Conservation (phyloP, 2,113 vertebrate species). For the Esox niger region DNA sequence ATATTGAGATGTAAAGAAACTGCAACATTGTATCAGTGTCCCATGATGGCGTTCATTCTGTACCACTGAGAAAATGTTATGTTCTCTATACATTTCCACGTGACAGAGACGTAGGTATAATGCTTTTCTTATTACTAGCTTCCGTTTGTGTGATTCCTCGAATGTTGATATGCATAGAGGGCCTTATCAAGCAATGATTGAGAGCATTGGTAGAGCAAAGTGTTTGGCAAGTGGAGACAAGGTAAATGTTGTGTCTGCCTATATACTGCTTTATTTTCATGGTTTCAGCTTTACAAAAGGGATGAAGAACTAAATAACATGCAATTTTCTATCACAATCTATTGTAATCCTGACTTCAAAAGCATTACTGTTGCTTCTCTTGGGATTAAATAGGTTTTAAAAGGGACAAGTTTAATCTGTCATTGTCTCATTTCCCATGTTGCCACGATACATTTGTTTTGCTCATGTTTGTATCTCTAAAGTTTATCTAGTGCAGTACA, state of each 20-base stretch:
- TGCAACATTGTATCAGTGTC: too few species aligned
- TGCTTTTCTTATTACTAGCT: too few species aligned
- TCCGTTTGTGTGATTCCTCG: not conserved
- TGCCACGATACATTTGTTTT: not conserved
- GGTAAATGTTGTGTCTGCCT: not conserved
- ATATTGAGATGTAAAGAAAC: too few species aligned
- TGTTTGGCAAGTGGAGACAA: not conserved
- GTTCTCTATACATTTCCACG: too few species aligned
- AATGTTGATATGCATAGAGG: not conserved
- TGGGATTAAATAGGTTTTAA: conserved; percentile 20
- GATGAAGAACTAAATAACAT: not conserved
- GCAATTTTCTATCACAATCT: not conserved
- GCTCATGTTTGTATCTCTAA: not conserved
- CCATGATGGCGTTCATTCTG: too few species aligned
- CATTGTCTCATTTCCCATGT: conserved; percentile 2
- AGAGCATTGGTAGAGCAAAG: not conserved
- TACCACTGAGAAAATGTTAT: too few species aligned
- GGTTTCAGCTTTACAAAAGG: not conserved
- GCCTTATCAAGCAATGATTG: not conserved
- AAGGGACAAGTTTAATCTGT: conserved; percentile 8
- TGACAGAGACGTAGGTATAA: too few species aligned
- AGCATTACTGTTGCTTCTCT: not conserved
- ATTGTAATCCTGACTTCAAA: conserved; percentile 13
- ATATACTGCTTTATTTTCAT: not conserved
- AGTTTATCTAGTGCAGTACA: not conserved